Conservation (phyloP, 2,113 vertebrate species). For the Chlamydotis undulata region DNA sequence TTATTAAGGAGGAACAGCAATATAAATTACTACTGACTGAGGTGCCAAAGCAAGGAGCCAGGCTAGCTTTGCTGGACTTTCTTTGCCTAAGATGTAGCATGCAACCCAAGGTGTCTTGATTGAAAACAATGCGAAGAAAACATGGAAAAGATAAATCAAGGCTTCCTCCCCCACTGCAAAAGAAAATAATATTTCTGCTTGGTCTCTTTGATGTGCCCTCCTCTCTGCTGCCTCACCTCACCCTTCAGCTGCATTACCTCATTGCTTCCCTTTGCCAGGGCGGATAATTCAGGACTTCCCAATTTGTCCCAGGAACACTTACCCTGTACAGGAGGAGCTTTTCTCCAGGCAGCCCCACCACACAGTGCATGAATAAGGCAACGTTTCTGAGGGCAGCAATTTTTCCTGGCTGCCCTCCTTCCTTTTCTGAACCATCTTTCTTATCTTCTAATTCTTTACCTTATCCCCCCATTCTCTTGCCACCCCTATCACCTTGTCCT, state of each 20-base stretch:
- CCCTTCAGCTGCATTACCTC: background rate
- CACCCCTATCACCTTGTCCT: background rate
- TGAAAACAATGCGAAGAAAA: conserved; percentile 13
- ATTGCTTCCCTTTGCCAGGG: background rate
- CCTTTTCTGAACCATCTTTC: background rate
- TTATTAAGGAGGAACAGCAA: conserved; percentile 72
- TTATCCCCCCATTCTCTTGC: background rate
- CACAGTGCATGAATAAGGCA: background rate
- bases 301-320: background rate
- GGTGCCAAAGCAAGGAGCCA: background rate
- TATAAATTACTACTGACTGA: conserved; percentile 56
- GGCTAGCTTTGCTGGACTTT: conserved; percentile 27
- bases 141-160: background rate
- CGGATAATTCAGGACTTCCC: background rate
- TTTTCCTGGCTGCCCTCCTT: background rate
- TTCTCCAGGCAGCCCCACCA: background rate
- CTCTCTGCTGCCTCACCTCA: background rate
- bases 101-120: background rate
- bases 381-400: background rate
- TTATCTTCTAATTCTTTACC: background rate
- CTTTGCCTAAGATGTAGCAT: background rate
- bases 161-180: background rate
- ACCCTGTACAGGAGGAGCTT: background rate
- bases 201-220: background rate
- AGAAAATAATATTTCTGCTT: background rate